phyloP scores from a whole-genome alignment of 2,797 vertebrate genomes.

The Aselliscus stoliczkanus region DNA sequence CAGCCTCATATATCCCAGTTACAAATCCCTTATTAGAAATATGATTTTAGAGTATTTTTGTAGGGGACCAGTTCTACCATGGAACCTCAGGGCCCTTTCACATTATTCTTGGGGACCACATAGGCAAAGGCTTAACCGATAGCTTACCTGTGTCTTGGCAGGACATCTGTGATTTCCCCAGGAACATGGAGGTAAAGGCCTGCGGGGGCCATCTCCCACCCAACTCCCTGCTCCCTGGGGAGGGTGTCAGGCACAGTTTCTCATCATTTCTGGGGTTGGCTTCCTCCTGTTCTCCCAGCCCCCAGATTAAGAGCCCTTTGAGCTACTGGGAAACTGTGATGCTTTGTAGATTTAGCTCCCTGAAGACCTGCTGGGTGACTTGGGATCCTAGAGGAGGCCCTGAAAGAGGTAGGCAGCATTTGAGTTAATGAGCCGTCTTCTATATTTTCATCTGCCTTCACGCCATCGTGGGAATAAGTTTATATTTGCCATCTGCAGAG shows the following conservation, averaged over 20 bases:
- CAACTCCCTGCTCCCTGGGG: fast-evolving
- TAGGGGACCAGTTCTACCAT: background rate
- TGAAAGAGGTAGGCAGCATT: no score
- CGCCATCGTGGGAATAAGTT: background rate
- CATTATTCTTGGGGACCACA: background rate
- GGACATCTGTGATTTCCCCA: background rate
- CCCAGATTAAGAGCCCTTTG: background rate
- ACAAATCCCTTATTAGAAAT: no score
- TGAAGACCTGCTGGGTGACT: no score
- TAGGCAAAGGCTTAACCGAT: background rate
- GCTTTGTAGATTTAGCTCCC: background rate
- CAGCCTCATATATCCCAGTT: background rate
- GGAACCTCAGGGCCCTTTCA: background rate
- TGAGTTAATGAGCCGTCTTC: background rate
- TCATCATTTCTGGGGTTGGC: background rate
- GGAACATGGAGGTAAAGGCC: background rate
- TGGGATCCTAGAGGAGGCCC: background rate
- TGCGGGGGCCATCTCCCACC: no score
- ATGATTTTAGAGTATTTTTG: background rate
- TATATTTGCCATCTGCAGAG: background rate
- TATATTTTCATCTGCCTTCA: background rate
- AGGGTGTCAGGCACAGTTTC: background rate
- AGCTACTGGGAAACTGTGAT: no score
- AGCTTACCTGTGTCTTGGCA: background rate
- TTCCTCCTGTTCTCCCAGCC: fast-evolving